phyloP scores from a whole-genome alignment of 2,888 invertebrate genomes.

The Aporophyla lueneburgensis region DNA sequence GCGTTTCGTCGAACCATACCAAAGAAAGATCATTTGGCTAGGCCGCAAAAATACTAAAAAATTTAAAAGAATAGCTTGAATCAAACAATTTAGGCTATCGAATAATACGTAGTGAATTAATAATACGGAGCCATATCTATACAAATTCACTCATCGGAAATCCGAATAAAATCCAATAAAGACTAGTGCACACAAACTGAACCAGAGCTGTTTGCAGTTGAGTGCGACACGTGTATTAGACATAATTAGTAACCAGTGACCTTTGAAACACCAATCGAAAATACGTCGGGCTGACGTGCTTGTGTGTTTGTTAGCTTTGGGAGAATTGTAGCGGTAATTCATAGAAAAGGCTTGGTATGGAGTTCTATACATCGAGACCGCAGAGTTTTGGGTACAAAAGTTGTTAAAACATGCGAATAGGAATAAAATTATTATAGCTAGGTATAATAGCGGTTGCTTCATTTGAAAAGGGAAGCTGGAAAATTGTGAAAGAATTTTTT shows the following conservation, averaged over 20 bases:
- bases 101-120: background rate
- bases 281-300: background rate
- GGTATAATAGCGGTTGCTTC: background rate
- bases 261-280: slow-evolving; percentile 24
- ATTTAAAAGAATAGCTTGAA: background rate
- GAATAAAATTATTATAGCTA: background rate
- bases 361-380: background rate
- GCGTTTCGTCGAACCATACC: too few relatives aligned
- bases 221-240: slow-evolving; percentile 33
- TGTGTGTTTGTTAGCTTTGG: background rate
- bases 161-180: slow-evolving; percentile 35
- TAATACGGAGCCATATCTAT: background rate
- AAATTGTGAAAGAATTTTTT: background rate
- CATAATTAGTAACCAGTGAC: slow-evolving; percentile 8
- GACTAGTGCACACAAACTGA: slow-evolving; percentile 22
- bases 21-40: too few relatives aligned
- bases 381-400: background rate
- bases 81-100: too few relatives aligned
- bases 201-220: slow-evolving; percentile 20
- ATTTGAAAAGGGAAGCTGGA: too few relatives aligned
- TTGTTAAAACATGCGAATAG: background rate
- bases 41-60: too few relatives aligned
- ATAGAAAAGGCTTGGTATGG: slow-evolving; percentile 12
- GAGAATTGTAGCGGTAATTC: background rate
- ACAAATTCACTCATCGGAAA: slow-evolving; percentile 17